These are phyloP conservation scores for Stictocephala bisonia DNA, from an alignment of 2,888 invertebrate genomes.

Conservation along the genomic window DNA sequence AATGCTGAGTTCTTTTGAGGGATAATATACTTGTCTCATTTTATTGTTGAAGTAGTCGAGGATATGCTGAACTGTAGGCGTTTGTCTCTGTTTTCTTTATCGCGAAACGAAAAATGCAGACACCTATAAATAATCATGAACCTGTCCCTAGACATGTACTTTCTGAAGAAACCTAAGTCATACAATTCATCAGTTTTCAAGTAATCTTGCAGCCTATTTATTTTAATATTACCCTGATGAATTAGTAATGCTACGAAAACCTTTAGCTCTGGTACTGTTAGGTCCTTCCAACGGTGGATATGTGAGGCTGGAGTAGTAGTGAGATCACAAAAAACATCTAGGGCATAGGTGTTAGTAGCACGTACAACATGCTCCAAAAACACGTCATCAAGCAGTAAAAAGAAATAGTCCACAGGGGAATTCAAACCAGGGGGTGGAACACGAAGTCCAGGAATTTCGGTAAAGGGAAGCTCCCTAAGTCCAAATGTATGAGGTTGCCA, in stretches of 20 bases:
- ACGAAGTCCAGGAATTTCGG: slow-evolving; percentile 8
- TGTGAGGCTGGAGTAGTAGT: background rate
- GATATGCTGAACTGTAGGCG: slow-evolving; percentile 52
- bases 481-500: slow-evolving; percentile 14
- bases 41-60: slow-evolving; percentile 51
- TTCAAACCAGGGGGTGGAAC: slow-evolving; percentile 14
- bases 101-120: slow-evolving; percentile 5
- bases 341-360: slow-evolving; percentile 16
- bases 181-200: slow-evolving; percentile 12
- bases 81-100: background rate
- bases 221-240: slow-evolving; percentile 9
- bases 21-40: slow-evolving; percentile 50
- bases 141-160: slow-evolving; percentile 20
- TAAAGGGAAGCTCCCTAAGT: slow-evolving; percentile 16
- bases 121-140: slow-evolving; percentile 15
- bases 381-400: slow-evolving; percentile 17
- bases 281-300: background rate
- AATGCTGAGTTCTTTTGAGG: slow-evolving; percentile 47
- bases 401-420: slow-evolving; percentile 14
- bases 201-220: slow-evolving; percentile 29
- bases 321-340: background rate
- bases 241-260: slow-evolving; percentile 1
- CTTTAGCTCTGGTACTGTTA: slow-evolving; percentile 17
- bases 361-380: slow-evolving; percentile 13
- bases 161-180: background rate